Conservation (phyloP, 2,888 invertebrate genomes). For the Cryptosula pallasiana region DNA sequence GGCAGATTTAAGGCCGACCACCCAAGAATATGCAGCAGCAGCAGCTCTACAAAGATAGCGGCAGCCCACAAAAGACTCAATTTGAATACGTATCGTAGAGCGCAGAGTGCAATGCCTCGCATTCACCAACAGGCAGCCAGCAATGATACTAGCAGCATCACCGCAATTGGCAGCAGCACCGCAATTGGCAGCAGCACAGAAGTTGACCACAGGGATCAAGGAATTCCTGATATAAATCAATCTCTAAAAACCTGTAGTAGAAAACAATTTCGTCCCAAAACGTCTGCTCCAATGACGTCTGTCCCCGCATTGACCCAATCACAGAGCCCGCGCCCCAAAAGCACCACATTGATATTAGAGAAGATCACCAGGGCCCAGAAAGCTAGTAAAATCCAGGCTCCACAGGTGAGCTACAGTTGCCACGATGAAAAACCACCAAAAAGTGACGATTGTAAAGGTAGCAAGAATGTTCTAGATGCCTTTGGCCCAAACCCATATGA, state of each 20-base stretch:
- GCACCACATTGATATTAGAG: not conserved
- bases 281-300: not conserved
- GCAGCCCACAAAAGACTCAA: constrained; percentile 38
- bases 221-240: not conserved
- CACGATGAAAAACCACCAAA: constrained; percentile 18
- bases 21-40: constrained; percentile 32
- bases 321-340: not conserved
- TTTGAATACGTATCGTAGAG: constrained; percentile 27
- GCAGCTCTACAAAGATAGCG: constrained; percentile 37
- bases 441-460: constrained; percentile 1
- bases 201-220: not conserved
- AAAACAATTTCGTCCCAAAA: not conserved
- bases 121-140: not conserved
- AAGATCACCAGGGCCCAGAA: constrained; percentile 13
- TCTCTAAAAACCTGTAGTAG: not conserved
- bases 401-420: constrained; percentile 17
- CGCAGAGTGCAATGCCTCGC: not conserved
- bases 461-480: constrained; percentile 7
- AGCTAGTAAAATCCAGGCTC: constrained; percentile 4
- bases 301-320: not conserved
- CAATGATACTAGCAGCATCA: too few species aligned
- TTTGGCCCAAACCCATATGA: constrained; percentile 38
- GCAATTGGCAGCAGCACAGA: not conserved
- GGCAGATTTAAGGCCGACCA: constrained; percentile 34
- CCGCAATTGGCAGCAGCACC: not conserved